Percentiles rank a stretch among this genome's conserved stretches.
phyloP scores from a whole-genome alignment of 2,797 vertebrate genomes.

The Halcyon badia region DNA sequence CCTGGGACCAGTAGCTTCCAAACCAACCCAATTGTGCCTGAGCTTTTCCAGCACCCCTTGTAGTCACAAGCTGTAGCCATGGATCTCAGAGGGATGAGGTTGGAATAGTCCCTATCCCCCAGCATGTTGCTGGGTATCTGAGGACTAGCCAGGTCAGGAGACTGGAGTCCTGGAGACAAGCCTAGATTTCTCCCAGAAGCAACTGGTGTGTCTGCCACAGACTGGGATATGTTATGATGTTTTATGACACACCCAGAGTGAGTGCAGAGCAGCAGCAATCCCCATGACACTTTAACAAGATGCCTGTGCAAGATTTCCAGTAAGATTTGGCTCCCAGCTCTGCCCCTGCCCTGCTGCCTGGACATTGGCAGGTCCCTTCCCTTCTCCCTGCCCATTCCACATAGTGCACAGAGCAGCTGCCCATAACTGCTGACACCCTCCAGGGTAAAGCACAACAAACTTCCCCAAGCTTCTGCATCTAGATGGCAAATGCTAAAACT shows the following conservation, averaged over 20 bases:
- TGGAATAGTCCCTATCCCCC: neutral
- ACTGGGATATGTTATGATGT: neutral
- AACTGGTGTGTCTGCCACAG: neutral
- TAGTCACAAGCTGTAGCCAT: neutral
- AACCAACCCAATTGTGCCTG: neutral
- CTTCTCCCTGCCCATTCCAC: accelerated
- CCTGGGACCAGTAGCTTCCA: neutral
- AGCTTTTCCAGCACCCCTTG: neutral
- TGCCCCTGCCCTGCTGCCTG: neutral
- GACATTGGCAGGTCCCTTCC: neutral
- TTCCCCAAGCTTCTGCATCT: neutral
- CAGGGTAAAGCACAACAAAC: neutral
- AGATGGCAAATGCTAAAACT: neutral
- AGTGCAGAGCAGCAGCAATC: neutral
- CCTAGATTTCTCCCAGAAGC: neutral
- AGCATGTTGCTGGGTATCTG: neutral
- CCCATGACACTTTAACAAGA: neutral
- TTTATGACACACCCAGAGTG: neutral
- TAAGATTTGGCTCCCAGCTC: neutral
- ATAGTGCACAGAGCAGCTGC: neutral
- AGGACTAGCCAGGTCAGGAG: neutral
- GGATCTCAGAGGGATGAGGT: neutral
- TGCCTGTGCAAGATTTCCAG: neutral
- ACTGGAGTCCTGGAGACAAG: neutral
- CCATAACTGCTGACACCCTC: neutral